Evolutionary conservation across 2,113 vertebrate species (phyloP).

Genomic region (Tetrao urogallus): DNA sequence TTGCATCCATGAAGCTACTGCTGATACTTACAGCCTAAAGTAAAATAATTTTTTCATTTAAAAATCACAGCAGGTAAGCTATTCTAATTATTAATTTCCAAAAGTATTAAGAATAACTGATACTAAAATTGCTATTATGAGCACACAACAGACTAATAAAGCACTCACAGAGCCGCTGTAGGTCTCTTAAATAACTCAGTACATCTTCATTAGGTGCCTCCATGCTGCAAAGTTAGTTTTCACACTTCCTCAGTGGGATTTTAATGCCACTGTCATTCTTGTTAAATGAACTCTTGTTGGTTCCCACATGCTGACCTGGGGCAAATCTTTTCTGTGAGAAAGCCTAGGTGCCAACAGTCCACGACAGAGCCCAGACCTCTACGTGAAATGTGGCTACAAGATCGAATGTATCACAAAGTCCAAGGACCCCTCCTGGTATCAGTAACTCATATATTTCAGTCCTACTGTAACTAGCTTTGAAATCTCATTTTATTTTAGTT

Average conservation of each 20-base stretch:
- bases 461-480: background rate
- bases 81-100: background rate
- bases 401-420: background rate
- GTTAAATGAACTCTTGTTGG: background rate
- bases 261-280: background rate
- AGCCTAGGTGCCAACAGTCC: rapidly evolving
- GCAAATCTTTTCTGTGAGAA: background rate
- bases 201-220: background rate
- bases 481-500: background rate
- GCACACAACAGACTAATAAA: background rate
- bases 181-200: background rate
- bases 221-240: background rate
- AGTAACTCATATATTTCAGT: background rate
- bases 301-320: background rate
- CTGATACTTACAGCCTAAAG: background rate
- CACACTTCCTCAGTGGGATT: background rate
- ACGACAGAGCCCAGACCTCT: background rate
- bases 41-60: background rate
- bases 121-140: background rate
- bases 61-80: background rate
- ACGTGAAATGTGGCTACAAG: rapidly evolving
- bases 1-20: background rate
- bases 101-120: background rate
- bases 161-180: background rate
- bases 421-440: background rate